These are phyloP conservation scores for Allacma fusca DNA, from an alignment of 2,888 invertebrate genomes.

Conservation along the genomic window DNA sequence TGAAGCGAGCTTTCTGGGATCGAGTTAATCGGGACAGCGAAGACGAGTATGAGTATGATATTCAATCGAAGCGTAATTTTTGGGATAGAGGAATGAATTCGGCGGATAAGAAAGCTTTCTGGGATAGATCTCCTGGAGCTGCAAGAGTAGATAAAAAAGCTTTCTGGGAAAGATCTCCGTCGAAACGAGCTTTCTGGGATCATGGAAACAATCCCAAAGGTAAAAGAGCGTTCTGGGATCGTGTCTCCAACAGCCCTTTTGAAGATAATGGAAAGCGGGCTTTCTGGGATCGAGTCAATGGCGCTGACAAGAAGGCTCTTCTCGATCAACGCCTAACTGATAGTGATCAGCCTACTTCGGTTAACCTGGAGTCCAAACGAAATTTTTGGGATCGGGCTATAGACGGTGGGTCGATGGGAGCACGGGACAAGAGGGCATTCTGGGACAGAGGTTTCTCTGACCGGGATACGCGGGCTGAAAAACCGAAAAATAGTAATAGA, in stretches of 20 bases:
- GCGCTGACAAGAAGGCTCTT: not conserved
- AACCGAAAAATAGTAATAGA: not conserved
- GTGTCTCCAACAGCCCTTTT: not conserved
- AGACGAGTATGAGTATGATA: not conserved
- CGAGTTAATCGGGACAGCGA: not conserved
- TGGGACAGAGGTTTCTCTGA: constrained; percentile 10
- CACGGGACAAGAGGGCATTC: constrained; percentile 27
- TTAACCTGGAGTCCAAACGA: not conserved
- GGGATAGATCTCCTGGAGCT: constrained; percentile 26
- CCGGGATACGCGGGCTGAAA: not conserved
- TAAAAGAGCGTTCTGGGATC: constrained; percentile 7
- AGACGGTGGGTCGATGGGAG: not conserved
- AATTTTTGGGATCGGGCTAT: constrained; percentile 42
- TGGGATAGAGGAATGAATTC: not conserved
- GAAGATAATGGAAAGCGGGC: constrained; percentile 16
- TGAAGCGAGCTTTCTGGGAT: constrained; percentile 26
- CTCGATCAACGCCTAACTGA: not conserved
- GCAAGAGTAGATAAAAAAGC: constrained; percentile 24
- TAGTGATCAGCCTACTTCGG: not conserved
- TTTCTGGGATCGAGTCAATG: constrained; percentile 25
- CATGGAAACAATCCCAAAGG: too few species aligned
- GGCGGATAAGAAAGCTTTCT: constrained; percentile 29
- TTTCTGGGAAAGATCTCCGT: constrained; percentile 31
- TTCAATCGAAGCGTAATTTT: not conserved
- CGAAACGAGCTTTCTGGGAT: constrained; percentile 17